A percentile compares a stretch with the other conserved stretches of the same genome.
Conservation (phyloP, 2,888 invertebrate genomes). For the Ypsolopha scabrella region DNA sequence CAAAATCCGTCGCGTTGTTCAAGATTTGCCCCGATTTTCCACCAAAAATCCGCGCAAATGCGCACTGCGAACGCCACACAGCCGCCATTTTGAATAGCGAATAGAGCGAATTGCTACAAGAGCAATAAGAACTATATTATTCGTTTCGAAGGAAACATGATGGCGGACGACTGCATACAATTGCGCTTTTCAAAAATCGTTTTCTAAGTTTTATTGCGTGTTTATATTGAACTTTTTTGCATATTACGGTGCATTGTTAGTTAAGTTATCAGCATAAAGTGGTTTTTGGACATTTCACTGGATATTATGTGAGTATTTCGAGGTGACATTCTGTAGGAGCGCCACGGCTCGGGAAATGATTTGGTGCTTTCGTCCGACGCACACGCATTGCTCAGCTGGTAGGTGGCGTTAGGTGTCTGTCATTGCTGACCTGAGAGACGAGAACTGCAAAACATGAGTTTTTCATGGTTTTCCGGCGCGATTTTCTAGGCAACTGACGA, state of each 20-base stretch:
- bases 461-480: conserved; percentile 67
- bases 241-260: conserved; percentile 68
- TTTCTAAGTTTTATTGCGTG: conserved; percentile 68
- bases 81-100: conserved; percentile 73
- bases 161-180: conserved; percentile 70
- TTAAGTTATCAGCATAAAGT: conserved; percentile 61
- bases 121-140: conserved; percentile 72
- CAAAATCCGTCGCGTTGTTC: conserved; percentile 61
- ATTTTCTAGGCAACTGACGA: conserved; percentile 43
- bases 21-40: conserved; percentile 59
- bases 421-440: conserved; percentile 21
- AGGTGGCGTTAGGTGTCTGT: conserved; percentile 66
- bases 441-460: conserved; percentile 60
- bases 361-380: conserved; percentile 71
- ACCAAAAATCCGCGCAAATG: conserved; percentile 60
- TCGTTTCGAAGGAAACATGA: conserved; percentile 72
- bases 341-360: conserved; percentile 72
- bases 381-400: conserved; percentile 68
- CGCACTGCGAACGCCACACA: conserved; percentile 64
- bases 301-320: conserved; percentile 66
- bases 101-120: conserved; percentile 69
- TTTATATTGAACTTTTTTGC: conserved; percentile 71
- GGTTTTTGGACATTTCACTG: conserved; percentile 60
- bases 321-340: conserved; percentile 67
- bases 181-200: conserved; percentile 71